Base-by-base conservation (phyloP, 30 jellyfish, hydroid and myxozoan genomes). In the Hydra vulgaris region DNA sequence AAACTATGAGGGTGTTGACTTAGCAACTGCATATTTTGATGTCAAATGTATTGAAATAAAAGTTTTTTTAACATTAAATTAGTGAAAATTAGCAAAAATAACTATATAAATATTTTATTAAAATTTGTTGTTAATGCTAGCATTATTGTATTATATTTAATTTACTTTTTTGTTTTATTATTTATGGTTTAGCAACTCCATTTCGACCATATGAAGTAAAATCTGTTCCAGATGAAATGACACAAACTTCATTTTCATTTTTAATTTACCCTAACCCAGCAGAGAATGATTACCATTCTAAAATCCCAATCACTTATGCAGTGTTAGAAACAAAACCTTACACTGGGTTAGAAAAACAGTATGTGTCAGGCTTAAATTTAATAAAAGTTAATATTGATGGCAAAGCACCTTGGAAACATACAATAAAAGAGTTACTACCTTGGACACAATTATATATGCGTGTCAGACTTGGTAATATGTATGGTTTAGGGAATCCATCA, bases 31-130 rank as follows among this genome's bases (percentile, higher is more conserved):
- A 1, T 72, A 74, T 55, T 56, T 91, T 21, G 26, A 67, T n/a
- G 95, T 91, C 18, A 86, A 80, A 79, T 95, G 96, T 91, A 71
- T 61, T 95, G 86, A 21, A 75, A n/a, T 20, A 73, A 23, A 73
- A 8, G 15, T 16, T 22, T 71, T n/a, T 56, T n/a, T n/a, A 16
- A 16, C n/a, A n/a, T n/a, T n/a, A n/a, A n/a, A n/a, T n/a, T n/a
- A n/a, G n/a, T n/a, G n/a, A n/a, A n/a, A n/a, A n/a, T n/a, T n/a
- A n/a, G n/a, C n/a, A n/a, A n/a, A n/a, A n/a, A n/a, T n/a, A n/a
- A n/a, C n/a, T n/a, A n/a, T n/a, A n/a, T n/a, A n/a, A n/a, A n/a
- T n/a, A n/a, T n/a, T n/a, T n/a, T n/a, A n/a, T n/a, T n/a, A n/a
- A n/a, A n/a, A n/a, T n/a, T n/a, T n/a, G n/a, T n/a, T n/a, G n/a